Percentiles rank a stretch among this genome's conserved stretches.
phyloP scores from a whole-genome alignment of 2,113 vertebrate species.

The Psittacara wagleri region DNA sequence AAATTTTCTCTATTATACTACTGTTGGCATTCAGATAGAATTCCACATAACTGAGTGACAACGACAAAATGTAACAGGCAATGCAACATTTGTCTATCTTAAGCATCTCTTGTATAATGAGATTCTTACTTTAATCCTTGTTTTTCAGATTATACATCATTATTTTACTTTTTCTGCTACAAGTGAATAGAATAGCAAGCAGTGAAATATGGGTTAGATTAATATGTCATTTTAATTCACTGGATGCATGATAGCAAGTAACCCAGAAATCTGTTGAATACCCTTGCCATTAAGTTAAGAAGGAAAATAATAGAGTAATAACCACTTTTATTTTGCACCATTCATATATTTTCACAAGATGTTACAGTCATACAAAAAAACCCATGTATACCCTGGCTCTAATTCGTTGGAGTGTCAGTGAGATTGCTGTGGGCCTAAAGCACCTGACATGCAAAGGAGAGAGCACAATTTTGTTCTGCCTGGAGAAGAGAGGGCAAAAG shows the following conservation, averaged over 20 bases:
- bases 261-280: background rate
- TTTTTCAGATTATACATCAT: background rate
- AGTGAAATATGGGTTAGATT: background rate
- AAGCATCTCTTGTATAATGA: background rate
- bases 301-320: background rate
- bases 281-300: background rate
- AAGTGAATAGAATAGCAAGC: background rate
- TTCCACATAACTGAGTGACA: background rate
- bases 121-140: background rate
- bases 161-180: background rate
- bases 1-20: background rate
- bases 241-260: background rate
- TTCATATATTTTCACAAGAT: background rate
- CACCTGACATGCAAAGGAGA: background rate
- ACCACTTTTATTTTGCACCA: background rate
- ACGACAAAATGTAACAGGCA: background rate
- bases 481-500: background rate
- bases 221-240: background rate
- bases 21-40: background rate
- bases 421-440: background rate
- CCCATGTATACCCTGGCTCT: background rate
- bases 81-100: background rate
- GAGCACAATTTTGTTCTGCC: background rate
- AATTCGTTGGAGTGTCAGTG: accelerated
- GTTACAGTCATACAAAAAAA: background rate